Evolutionary conservation across 2,888 invertebrate genomes (phyloP), one percentile per base, ranked within the genome.

Genomic region (Crematogaster levior): DNA sequence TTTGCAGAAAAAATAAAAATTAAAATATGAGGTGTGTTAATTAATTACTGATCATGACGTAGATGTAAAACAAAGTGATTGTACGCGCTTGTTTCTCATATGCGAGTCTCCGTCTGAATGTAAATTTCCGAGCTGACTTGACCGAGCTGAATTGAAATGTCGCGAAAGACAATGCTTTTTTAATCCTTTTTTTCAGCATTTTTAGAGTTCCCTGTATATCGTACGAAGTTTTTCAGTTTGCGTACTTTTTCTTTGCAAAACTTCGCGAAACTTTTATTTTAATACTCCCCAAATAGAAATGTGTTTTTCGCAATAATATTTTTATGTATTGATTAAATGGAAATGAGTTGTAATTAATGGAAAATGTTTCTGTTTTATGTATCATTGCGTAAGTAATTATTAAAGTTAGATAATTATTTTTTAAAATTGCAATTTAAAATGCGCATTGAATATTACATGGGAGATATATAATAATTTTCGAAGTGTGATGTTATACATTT

Each of bases 41-140:
- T 66, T 75, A 66, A 75, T 66, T 75, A 51, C 37, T 51, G 63
- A 53, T 75, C 37, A 10, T 58, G 51, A 48, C 24, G 48, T 48
- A 37, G 51, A 48, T 18, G 48, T 48, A 37, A 61, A 6, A 18
- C 61, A 18, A 74, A 24, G 5, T 21, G 73, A 65, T 3, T 18
- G 30, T 48, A 21, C 46, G 21, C 10, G 34, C n/a, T 65, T 34
- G 40, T 53, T 27, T 53, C 5, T 66, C n/a, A n/a, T 48, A 30
- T 0, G 46, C 5, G n/a, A 12, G n/a, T 74, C 46, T 60, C 10
- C 18, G 18, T 51, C n/a, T 48, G 27, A 63, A 75, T 75, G 65
- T 37, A 75, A 48, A 74, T 74, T 18, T 60, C 30, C n/a, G 43
- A 56, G 27, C 30, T 27, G 2, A 30, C 43, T n/a, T n/a, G n/a